A percentile compares a stretch with the other conserved stretches of the same genome.
Evolutionary conservation across 1,140 invertebrate genomes (phyloP).

Genomic region (Armadillidium nasatum): DNA sequence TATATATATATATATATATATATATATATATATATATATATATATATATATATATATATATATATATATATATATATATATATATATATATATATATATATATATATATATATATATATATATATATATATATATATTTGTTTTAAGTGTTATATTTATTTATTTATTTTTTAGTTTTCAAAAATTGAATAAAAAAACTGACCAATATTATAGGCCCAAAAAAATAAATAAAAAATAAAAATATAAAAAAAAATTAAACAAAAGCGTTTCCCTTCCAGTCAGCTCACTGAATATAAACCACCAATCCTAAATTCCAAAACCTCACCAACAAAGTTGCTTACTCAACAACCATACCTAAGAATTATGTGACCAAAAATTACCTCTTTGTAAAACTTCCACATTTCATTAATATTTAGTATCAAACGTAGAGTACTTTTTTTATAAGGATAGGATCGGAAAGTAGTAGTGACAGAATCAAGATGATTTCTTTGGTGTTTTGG

Average conservation of each 20-base stretch:
- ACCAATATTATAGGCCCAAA: neutral
- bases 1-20: slow-evolving; percentile 13
- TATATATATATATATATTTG: neutral
- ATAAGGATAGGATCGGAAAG: too few species aligned
- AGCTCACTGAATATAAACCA: neutral
- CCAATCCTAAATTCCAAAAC: neutral
- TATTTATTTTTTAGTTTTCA: neutral
- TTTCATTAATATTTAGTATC: too few species aligned
- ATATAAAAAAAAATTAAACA: neutral
- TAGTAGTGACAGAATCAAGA: too few species aligned
- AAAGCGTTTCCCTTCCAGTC: neutral
- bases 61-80: slow-evolving; percentile 10
- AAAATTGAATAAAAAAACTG: neutral
- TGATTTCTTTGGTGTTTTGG: neutral
- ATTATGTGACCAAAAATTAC: too few species aligned
- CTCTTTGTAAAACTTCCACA: too few species aligned
- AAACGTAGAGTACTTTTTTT: too few species aligned
- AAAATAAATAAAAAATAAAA: too few species aligned
- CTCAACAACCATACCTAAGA: neutral
- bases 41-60: neutral
- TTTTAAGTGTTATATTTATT: neutral
- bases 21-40: slow-evolving; percentile 16
- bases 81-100: neutral
- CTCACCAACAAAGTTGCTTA: neutral
- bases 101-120: slow-evolving; percentile 14